Evolutionary conservation across 2,888 invertebrate genomes (phyloP), one percentile per base, ranked within the genome.

Genomic region (Tetranychus piercei): DNA sequence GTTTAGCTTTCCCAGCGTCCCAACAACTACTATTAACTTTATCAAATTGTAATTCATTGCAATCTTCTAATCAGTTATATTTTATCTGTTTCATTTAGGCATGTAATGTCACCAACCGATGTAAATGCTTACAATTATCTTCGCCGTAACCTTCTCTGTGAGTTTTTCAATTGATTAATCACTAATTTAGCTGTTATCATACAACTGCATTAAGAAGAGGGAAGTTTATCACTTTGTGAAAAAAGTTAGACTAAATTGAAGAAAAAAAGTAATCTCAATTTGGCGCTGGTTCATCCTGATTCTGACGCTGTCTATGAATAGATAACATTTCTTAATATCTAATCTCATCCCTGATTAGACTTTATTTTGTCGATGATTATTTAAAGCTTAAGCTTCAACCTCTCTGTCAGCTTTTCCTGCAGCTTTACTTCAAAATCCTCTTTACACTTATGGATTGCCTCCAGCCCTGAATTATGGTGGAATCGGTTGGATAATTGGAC

Each of bases 401-500:
- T 34, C 34, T 34, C 23, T 23, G 9, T 23, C 69, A 69, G 69
- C 23, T 23, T 79, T 80, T 74, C 79, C 79, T 6, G 80, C 80
- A 11, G 80, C 78, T n/a, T 79, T 80, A 64, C 73, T 80, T 8
- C 78, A 79, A 75, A 78, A 78, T 34, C 74, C 77, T 43, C 79
- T 78, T 78, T 84, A 81, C 79, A 80, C 81, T 75, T 79, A 79
- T 66, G 80, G 81, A 75, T 80, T 79, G 3, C 80, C 80, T 43
- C 76, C 79, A 74, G 79, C 79, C 65, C 75, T 80, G 65, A 80
- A 80, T 73, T 80, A 78, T 72, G 80, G 80, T 20, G 79, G 77
- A 8, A 79, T 80, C 69, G 80, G 80, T 15, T 79, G 77, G 69
- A 82, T 83, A 0, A 83, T 83, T 75, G 83, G 83, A 6, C 83